Base-by-base conservation (phyloP, 2,113 vertebrate species). In the Myrmecobius fasciatus region DNA sequence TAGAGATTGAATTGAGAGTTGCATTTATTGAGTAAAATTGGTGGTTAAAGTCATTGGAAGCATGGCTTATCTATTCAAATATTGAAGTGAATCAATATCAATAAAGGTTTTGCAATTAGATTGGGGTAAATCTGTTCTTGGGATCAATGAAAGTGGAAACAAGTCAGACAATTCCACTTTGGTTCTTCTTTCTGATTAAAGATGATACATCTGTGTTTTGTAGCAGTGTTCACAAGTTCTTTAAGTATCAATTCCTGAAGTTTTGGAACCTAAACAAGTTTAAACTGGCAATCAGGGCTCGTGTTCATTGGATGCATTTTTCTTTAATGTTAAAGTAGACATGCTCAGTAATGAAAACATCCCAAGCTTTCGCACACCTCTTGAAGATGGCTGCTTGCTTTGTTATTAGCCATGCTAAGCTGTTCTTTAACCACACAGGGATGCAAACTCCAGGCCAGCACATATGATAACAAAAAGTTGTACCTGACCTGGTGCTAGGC, bases 321-420 rank as follows among this genome's bases (percentile, higher is more conserved):
- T 96, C 94, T 91, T 91, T 95, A 92, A n/a, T 88, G 92, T 97
- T 95, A 97, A 92, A 97, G 95, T 97, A 98, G 98, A 98, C 99
- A 99, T 99, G 99, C 99, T 99, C 99, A 99, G 99, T 99, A 99
- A 99, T 97, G 93, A 97, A 96, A 97, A 97, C 96, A 96, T 98
- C 97, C 98, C 98, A 98, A 98, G 98, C 97, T 97, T 98, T 98
- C 96, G 97, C 98, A 98, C 97, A 98, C 94, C 96, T 97, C 96
- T 95, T 91, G 93, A 96, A 96, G 95, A 97, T 52, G 91, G 97
- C 96, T 89, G 94, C 91, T 92, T 92, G 48, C n/a, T 83, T 95
- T 96, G 96, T 97, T 97, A 96, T 97, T 97, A 98, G 98, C 98
- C 98, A 98, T 98, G 98, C 98, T 97, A 98, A 99, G 98, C 98